Evolutionary conservation across 2,797 vertebrate species (phyloP).

Genomic region (Peromyscus melanophrys): DNA sequence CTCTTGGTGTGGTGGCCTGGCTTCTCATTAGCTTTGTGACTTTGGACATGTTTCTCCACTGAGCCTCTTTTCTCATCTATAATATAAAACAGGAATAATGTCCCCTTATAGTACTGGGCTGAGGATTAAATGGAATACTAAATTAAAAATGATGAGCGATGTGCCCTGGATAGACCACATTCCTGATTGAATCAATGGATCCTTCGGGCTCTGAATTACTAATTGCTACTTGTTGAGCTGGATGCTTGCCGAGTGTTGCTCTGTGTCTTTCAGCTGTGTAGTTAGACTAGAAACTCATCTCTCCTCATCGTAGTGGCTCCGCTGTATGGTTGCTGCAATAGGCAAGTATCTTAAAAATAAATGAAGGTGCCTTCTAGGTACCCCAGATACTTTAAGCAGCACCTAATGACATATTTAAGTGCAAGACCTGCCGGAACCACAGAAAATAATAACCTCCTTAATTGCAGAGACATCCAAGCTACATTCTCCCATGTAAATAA

Average conservation of each 20-base stretch:
- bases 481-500: constrained; percentile 83
- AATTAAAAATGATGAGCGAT: neutral
- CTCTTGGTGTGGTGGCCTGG: neutral
- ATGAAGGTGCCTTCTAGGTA: constrained; percentile 47
- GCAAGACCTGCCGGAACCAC: constrained; percentile 67
- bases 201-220: neutral
- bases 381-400: constrained; percentile 66
- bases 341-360: constrained; percentile 72
- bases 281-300: neutral
- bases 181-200: neutral
- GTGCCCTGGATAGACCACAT: neutral
- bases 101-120: neutral
- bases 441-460: constrained; percentile 79
- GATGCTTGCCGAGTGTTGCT: neutral
- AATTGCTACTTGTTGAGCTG: neutral
- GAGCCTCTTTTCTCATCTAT: neutral
- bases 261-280: neutral
- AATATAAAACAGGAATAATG: neutral
- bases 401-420: constrained; percentile 81
- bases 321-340: neutral
- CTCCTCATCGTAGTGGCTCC: neutral
- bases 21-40: constrained; percentile 6
- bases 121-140: constrained; percentile 4
- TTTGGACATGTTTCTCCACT: neutral
- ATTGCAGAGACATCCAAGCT: constrained; percentile 77